These are phyloP conservation scores for Lamprotornis superbus DNA, from an alignment of 2,113 vertebrate genomes.

Conservation along the genomic window DNA sequence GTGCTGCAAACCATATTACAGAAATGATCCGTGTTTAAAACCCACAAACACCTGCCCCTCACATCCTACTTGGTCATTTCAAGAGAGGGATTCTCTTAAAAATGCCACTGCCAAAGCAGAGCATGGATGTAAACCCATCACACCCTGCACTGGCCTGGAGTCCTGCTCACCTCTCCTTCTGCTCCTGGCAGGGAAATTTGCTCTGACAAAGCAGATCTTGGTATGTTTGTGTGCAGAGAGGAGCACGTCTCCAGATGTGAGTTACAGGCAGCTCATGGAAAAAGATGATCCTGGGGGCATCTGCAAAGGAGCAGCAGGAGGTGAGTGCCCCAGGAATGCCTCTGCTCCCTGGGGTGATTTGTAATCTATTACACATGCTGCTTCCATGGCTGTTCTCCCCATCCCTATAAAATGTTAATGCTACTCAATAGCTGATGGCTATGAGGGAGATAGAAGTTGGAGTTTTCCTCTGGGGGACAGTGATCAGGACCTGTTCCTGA, in stretches of 20 bases:
- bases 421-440: slow-evolving; percentile 11
- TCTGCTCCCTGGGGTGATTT: neutral
- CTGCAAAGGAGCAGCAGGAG: neutral
- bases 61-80: neutral
- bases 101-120: neutral
- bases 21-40: neutral
- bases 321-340: neutral
- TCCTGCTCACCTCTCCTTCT: neutral
- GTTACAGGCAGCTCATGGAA: neutral
- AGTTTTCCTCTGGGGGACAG: neutral
- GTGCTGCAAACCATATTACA: neutral
- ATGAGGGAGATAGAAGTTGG: slow-evolving; percentile 9
- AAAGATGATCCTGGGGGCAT: neutral
- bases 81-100: neutral
- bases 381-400: neutral
- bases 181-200: neutral
- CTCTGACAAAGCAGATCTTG: neutral
- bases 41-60: neutral
- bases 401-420: neutral
- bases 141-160: neutral
- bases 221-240: neutral
- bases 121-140: neutral
- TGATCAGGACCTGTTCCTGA: neutral
- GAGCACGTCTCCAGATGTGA: neutral
- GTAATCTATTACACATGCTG: neutral